phyloP scores from a whole-genome alignment of 30 jellyfish, hydroid and myxozoan genomes.

The Calvadosia cruxmelitensis region DNA sequence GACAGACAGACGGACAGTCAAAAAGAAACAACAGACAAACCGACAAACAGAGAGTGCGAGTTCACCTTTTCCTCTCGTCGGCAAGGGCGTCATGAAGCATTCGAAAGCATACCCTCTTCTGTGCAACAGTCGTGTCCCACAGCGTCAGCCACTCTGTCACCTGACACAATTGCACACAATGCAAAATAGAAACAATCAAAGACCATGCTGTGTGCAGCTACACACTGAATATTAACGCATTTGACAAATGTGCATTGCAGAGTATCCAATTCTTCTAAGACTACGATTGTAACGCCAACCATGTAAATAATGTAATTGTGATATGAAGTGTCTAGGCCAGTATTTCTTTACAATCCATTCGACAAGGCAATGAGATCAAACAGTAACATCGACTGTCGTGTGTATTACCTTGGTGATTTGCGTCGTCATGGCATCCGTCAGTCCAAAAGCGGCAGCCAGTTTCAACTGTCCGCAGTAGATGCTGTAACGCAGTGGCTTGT shows the following conservation, averaged over 20 bases:
- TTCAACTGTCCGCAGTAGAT: conserved; percentile 64
- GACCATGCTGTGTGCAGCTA: not conserved
- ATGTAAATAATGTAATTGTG: not conserved
- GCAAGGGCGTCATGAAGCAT: conserved; percentile 57
- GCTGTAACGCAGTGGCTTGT: conserved; percentile 51
- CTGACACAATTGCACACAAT: conserved; percentile 7
- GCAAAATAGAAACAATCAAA: not conserved
- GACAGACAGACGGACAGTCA: not conserved
- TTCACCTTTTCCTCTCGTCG: conserved; percentile 55
- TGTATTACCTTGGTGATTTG: conserved; percentile 40
- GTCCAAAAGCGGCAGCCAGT: conserved; percentile 62
- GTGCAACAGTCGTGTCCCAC: conserved; percentile 58
- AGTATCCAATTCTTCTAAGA: too few species aligned
- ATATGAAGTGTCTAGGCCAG: not conserved
- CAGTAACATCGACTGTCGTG: not conserved
- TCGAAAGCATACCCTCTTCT: conserved; percentile 65
- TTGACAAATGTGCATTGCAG: too few species aligned
- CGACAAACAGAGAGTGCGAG: not conserved
- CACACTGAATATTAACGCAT: too few species aligned
- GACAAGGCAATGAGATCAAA: not conserved
- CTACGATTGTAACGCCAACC: too few species aligned
- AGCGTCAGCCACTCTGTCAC: conserved; percentile 51
- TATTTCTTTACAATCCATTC: not conserved
- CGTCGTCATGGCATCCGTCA: conserved; percentile 52
- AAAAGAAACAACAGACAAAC: not conserved